A percentile compares a stretch with the other conserved stretches of the same genome.
Conservation (phyloP, 1,140 invertebrate genomes). For the Nixonia krombeini region DNA sequence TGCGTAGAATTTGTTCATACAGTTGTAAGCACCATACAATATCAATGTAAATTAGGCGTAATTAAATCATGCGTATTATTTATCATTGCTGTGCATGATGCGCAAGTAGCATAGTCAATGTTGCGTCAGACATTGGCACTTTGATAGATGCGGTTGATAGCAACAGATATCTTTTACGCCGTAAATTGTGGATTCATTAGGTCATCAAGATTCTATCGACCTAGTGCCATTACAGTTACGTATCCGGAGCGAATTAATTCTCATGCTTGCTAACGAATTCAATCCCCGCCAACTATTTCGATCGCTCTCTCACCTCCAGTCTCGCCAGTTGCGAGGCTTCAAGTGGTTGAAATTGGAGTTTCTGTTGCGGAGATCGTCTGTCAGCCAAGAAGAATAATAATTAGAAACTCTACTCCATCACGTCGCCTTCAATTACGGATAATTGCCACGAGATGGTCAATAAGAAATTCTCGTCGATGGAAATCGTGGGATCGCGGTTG, state of each 20-base stretch:
- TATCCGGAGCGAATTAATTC: conserved; percentile 56
- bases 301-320: conserved; percentile 27
- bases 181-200: conserved; percentile 52
- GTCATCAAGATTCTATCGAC: conserved; percentile 55
- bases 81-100: conserved; percentile 26
- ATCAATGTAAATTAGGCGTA: too few species aligned
- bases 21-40: too few species aligned
- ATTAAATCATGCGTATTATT: too few species aligned
- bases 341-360: conserved; percentile 49
- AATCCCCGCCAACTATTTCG: conserved; percentile 34
- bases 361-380: conserved; percentile 38
- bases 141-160: conserved; percentile 36
- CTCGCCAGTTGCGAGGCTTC: conserved; percentile 35
- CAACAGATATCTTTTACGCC: conserved; percentile 26
- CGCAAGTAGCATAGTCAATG: conserved; percentile 32
- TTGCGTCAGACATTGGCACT: conserved; percentile 33
- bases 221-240: conserved; percentile 50
- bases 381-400: conserved; percentile 57
- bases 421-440: conserved; percentile 53
- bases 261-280: conserved; percentile 56
- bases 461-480: not conserved
- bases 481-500: too few species aligned
- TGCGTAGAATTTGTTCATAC: too few species aligned
- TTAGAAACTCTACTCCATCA: conserved; percentile 47
- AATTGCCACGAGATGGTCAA: conserved; percentile 23